These are phyloP conservation scores for Virgularia gustaviana DNA, from an alignment of 92 coral and sea anemone genomes.

Conservation along the genomic window DNA sequence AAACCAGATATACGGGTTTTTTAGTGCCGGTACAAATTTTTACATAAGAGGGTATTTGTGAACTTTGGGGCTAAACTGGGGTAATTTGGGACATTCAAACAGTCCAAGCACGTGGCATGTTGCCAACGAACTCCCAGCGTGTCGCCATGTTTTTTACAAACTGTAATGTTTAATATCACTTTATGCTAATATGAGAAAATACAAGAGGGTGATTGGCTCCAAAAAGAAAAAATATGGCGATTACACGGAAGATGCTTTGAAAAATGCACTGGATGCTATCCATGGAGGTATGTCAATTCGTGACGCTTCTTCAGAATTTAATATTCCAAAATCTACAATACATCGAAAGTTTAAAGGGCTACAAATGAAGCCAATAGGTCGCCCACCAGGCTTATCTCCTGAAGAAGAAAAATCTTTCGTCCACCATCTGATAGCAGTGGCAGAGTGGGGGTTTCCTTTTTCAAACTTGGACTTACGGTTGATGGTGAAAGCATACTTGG, in stretches of 20 bases:
- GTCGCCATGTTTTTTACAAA: no score
- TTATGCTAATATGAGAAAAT: background rate
- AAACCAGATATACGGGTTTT: background rate
- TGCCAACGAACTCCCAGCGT: no score
- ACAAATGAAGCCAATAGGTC: slow-evolving; percentile 11
- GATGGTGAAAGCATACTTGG: slow-evolving; percentile 29
- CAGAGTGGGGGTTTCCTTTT: slow-evolving; percentile 31
- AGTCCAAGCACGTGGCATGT: background rate
- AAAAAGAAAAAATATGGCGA: slow-evolving; percentile 4
- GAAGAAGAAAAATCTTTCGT: slow-evolving; percentile 14
- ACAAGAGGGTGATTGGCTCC: slow-evolving; percentile 17
- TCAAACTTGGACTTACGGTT: slow-evolving; percentile 18
- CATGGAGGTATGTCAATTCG: slow-evolving; percentile 2
- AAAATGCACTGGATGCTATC: background rate
- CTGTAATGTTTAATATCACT: background rate
- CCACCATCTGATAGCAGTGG: slow-evolving; percentile 12
- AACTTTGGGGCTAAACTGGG: background rate
- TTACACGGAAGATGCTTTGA: slow-evolving; percentile 12
- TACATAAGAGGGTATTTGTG: background rate
- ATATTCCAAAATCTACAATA: slow-evolving; percentile 20
- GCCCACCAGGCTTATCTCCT: slow-evolving; percentile 10
- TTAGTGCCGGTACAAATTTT: background rate
- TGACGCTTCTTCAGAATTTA: slow-evolving; percentile 1
- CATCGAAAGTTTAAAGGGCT: slow-evolving; percentile 12
- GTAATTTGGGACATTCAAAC: background rate